Conservation (phyloP, 1,140 invertebrate species). For the Drosophila nikananu region DNA sequence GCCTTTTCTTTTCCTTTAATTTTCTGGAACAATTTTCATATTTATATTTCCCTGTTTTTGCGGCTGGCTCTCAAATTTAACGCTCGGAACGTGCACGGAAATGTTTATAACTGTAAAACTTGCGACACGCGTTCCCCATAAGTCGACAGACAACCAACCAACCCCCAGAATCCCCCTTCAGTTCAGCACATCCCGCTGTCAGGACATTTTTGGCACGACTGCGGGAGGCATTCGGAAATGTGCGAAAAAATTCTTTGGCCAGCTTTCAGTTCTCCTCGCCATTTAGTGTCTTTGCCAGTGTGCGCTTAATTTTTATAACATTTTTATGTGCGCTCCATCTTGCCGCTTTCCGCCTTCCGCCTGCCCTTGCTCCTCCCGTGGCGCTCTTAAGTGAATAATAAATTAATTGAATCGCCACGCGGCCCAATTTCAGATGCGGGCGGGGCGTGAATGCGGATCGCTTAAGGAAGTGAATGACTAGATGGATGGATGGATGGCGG, state of each 20-base stretch:
- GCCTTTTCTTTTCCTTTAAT: background rate
- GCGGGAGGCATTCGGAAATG: conserved; percentile 51
- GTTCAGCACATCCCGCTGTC: conserved; percentile 10
- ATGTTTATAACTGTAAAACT: conserved; percentile 74
- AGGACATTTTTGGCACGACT: conserved; percentile 77
- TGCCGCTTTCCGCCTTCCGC: background rate
- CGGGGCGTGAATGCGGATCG: conserved; percentile 15
- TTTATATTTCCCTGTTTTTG: conserved; percentile 23
- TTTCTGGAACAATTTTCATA: conserved; percentile 22
- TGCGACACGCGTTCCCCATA: conserved; percentile 69
- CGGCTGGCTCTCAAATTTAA: conserved; percentile 56
- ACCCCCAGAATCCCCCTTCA: background rate
- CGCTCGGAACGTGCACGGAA: conserved; percentile 70
- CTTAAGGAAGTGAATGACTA: conserved; percentile 10
- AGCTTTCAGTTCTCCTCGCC: conserved; percentile 20
- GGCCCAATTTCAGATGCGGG: conserved; percentile 61
- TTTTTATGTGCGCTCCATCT: conserved; percentile 64
- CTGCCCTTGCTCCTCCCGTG: conserved; percentile 19
- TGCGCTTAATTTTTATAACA: conserved; percentile 80
- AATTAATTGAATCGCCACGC: conserved; percentile 80
- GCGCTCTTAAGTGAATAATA: conserved; percentile 80
- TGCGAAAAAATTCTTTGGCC: conserved; percentile 61
- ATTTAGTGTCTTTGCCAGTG: conserved; percentile 26
- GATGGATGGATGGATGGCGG: background rate
- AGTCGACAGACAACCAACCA: conserved; percentile 26